Evolutionary conservation across 2,113 vertebrate species (phyloP), one percentile per base, ranked within the genome.

Genomic region (Glaucidium brasilianum): DNA sequence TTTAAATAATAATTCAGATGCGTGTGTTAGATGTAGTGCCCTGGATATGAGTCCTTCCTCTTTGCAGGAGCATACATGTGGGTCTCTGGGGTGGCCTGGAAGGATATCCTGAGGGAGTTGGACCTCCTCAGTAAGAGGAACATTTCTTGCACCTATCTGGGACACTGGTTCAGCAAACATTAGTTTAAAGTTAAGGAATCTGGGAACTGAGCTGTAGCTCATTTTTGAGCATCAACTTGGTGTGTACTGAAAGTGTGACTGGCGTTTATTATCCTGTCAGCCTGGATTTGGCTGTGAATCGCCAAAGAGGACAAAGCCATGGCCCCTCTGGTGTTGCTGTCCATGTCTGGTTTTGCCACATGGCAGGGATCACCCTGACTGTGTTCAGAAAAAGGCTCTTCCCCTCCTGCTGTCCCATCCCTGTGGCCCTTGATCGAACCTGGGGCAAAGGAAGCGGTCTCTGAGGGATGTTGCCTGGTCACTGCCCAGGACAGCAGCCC

Each of bases 361-460:
- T 15, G 16, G 10, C 16, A 29, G 16, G 12, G 34, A 16, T 84
- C 19, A 11, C 39, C 39, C 41, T 4, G 2, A 23, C 71, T 85
- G 68, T 20, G 9, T 59, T 75, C 9, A 2, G 76, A 25, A 78
- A 78, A 74, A 76, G 29, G 6, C 12, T 88, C 18, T 95, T 78
- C 15, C 21, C 11, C 0, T 52, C 9, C 26, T 26, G 43, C 8
- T 5, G 5, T 18, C 32, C 12, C 22, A 76, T 75, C 27, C 77
- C 22, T 17, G 25, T 34, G 77, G 13, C 43, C 16, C 15, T 56
- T 18, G 15, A 34, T 14, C 63, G 93, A 53, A 56, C n/a, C 25
- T 5, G 1, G 2, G 14, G 20, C 8, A 6, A 55, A 83, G 53
- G 67, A 86, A 60, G 29, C 0, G 1, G 4, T n/a, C 15, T 75